Base-by-base conservation (phyloP, 2,113 vertebrate genomes). In the Lipophrys pholis region DNA sequence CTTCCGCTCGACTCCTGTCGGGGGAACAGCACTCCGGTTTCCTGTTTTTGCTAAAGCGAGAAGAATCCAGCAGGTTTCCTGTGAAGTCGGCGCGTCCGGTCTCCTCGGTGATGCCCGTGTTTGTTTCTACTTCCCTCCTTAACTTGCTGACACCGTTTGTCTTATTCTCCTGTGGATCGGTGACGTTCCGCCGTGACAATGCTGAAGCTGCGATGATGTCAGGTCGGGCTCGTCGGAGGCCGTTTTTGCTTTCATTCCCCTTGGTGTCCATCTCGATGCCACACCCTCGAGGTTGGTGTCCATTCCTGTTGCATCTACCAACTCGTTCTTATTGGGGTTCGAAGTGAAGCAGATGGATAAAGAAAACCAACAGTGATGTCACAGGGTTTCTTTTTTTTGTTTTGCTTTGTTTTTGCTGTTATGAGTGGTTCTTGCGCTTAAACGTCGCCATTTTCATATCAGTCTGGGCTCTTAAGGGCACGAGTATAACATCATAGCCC, bases 31-130 rank as follows among this genome's bases (percentile, higher is more conserved):
- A 0, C 57, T 30, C 21, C 21, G 38, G 39, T 60, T 85, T 78
- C 83, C 83, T 82, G 76, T 82, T 82, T 82, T 53, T 73, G 53
- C 42, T 57, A 67, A 30, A 8, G 15, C 60, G 63, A 9, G 21
- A 42, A 79, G 49, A 60, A 46, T 73, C 41, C 50, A 62, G 59
- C 72, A 61, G 76, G 60, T 39, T 83, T 80, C 77, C 73, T 78
- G 65, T 66, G 48, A 66, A 49, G 67, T 52, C 35, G 45, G 41
- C 50, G 36, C 56, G 5, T 1, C 38, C 59, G 1, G 66, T 69
- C 66, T 49, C 50, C 48, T 39, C 64, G 11, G 53, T 21, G 63
- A 67, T n/a, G 11, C 66, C 21, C 21, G 21, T 30, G 21, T 30
- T 30, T 30, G 21, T 30, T 30, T 2, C 21, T 4, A 4, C 21